Conservation (phyloP, 2,888 invertebrate genomes). For the Nasonovia ribisnigri region DNA sequence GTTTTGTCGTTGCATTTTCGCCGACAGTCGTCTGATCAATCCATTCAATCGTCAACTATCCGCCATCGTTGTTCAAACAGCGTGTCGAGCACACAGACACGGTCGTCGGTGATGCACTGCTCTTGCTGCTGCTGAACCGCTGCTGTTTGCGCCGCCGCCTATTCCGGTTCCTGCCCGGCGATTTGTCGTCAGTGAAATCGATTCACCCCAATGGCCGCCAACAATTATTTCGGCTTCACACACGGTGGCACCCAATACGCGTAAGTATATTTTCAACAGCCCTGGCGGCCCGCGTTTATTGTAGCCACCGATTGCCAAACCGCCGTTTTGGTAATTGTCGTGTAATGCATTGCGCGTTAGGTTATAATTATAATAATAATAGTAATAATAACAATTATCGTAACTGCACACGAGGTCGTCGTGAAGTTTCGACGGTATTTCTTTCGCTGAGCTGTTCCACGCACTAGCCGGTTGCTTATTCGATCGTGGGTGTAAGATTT, state of each 20-base stretch:
- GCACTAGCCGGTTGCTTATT: neutral
- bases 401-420: neutral
- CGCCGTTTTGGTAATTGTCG: neutral
- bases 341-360: neutral
- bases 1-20: neutral
- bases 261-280: constrained; percentile 73
- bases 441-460: neutral
- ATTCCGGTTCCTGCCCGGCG: neutral
- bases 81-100: neutral
- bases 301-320: neutral
- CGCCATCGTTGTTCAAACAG: neutral
- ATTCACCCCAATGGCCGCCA: constrained; percentile 79
- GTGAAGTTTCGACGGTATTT: constrained; percentile 68
- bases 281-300: no score
- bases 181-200: constrained; percentile 3
- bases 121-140: constrained; percentile 26
- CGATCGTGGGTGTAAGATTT: neutral
- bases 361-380: constrained; percentile 14
- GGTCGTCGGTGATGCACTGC: constrained; percentile 35
- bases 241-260: constrained; percentile 94
- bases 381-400: neutral
- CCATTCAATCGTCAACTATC: neutral
- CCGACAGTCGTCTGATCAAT: neutral
- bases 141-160: neutral
- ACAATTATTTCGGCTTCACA: constrained; percentile 95